phyloP scores from a whole-genome alignment of 2,888 invertebrate genomes.

The Seladonia tumulorum region DNA sequence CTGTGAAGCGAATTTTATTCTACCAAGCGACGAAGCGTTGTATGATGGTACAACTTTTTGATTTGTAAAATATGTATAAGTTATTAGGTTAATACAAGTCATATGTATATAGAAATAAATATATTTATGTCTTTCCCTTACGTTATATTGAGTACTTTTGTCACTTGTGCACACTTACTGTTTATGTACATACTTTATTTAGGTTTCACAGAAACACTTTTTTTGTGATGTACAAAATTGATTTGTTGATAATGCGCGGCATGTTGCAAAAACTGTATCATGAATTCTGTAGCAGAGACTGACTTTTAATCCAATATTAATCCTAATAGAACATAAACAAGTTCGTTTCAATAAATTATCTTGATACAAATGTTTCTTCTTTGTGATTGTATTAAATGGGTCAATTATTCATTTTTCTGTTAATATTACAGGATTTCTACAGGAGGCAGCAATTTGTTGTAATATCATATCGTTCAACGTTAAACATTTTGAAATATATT shows the following conservation, averaged over 20 bases:
- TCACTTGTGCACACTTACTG: not conserved
- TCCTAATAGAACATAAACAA: not conserved
- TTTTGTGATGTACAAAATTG: not conserved
- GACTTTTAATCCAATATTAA: not conserved
- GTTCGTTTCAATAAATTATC: not conserved
- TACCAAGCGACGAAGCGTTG: not conserved
- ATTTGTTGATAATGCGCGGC: not conserved
- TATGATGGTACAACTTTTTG: not conserved
- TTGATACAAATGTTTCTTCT: not conserved
- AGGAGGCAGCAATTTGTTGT: not conserved
- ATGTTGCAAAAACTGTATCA: not conserved
- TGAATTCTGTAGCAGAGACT: not conserved
- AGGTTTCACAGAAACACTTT: not conserved
- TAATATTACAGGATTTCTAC: not conserved
- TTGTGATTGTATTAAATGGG: not conserved
- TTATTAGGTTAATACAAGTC: not conserved
- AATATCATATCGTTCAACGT: not conserved
- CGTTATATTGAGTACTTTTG: not conserved
- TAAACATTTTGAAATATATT: not conserved
- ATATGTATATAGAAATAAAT: slow-evolving; percentile 12
- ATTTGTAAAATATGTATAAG: slow-evolving; percentile 6
- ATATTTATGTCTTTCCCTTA: slow-evolving; percentile 11
- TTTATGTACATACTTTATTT: not conserved
- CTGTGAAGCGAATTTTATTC: not conserved
- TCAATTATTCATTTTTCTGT: not conserved